Conservation (phyloP, 2,888 invertebrate species). For the Galerucella nymphaeae region DNA sequence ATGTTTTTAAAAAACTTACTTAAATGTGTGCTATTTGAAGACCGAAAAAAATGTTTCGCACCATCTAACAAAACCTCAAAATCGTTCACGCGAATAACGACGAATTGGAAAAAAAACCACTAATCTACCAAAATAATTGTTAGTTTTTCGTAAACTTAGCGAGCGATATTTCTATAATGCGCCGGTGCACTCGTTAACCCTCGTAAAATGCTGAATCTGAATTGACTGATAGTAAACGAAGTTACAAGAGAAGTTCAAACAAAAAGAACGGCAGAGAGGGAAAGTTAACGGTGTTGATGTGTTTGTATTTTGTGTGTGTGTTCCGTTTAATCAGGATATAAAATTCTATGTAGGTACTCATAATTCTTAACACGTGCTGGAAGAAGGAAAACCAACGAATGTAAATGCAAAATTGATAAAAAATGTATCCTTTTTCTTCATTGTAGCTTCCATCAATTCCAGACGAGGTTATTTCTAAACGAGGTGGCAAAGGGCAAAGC, state of each 20-base stretch:
- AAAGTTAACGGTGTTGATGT: constrained; percentile 3
- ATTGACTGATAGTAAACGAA: neutral
- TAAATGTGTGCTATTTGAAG: no score
- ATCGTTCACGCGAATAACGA: no score
- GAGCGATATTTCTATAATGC: neutral
- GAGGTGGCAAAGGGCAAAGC: no score
- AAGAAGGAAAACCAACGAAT: neutral
- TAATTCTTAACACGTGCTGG: neutral
- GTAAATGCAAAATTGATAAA: no score
- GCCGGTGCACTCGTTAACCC: neutral
- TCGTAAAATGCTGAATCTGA: neutral
- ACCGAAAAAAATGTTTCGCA: no score
- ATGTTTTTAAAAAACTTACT: no score
- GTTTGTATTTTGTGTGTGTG: neutral
- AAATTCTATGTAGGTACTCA: neutral
- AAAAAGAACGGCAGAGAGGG: constrained; percentile 15
- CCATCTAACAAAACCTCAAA: no score
- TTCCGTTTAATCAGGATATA: constrained; percentile 15
- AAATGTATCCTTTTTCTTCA: no score
- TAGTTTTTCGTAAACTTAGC: neutral
- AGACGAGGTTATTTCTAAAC: no score
- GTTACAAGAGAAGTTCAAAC: neutral
- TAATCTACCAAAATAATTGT: neutral
- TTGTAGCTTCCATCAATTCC: no score
- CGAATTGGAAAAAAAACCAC: neutral